Evolutionary conservation across 2,113 vertebrate species (phyloP).

Genomic region (Platysternon megacephalum): DNA sequence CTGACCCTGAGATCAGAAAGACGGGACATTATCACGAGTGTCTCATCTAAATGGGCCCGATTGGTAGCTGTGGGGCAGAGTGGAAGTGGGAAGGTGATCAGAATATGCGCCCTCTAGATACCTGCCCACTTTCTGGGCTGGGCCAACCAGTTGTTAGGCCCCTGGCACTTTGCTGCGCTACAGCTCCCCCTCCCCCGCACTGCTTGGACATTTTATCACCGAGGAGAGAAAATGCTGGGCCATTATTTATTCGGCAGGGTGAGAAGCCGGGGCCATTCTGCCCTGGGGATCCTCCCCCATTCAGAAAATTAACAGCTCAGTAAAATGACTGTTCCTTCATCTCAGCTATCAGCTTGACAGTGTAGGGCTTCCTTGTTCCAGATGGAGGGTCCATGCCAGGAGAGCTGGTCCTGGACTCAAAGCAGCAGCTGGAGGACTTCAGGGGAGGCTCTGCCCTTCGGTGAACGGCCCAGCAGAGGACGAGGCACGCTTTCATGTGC

Average conservation of each 20-base stretch:
- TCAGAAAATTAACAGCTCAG: neutral
- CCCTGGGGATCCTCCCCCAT: neutral
- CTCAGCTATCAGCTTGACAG: neutral
- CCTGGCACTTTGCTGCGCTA: neutral
- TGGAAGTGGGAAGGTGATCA: no score
- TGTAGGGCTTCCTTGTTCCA: neutral
- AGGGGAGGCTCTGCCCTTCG: neutral
- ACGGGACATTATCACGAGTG: neutral
- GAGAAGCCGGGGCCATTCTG: neutral
- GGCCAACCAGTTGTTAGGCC: no score
- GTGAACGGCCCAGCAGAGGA: neutral
- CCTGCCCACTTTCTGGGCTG: no score
- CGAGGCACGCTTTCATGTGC: neutral
- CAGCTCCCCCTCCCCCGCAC: no score
- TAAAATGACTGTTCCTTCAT: neutral
- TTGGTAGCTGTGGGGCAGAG: neutral
- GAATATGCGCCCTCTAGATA: no score
- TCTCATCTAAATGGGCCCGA: neutral
- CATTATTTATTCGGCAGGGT: neutral
- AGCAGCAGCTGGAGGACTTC: neutral
- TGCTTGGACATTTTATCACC: neutral
- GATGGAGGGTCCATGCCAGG: neutral
- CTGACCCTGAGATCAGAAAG: neutral
- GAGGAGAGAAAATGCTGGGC: neutral
- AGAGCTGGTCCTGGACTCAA: neutral